Base-by-base conservation (phyloP, 2,797 vertebrate species). In the Acrossocheilus wenchowensis region DNA sequence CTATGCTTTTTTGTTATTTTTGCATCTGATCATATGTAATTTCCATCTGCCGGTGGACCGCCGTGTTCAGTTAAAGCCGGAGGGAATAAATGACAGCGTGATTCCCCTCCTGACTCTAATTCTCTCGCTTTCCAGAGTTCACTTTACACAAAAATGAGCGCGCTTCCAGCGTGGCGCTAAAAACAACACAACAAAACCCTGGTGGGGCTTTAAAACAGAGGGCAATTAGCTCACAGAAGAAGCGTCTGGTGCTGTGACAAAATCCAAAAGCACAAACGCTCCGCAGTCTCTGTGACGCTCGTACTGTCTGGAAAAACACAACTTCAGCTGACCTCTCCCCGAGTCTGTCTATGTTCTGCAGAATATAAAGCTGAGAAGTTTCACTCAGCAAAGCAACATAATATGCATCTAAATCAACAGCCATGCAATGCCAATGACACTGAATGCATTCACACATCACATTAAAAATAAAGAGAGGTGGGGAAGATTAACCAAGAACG, bases 141-240 rank as follows among this genome's bases (percentile, higher is more conserved):
- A 15, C 72, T 52, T 64, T 9, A 15, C 26, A 52, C 34, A 68
- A 62, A 68, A 84, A 68, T 23, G 12, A 74, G 19, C 19, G 2
- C 5, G 48, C 41, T 72, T 43, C 48, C 66, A 71, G 43, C 17
- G 0, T 19, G 6, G 11, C 19, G 21, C 30, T 52, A 73, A 68
- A 77, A 78, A 77, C 43, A 77, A 75, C 72, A 39, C 60, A 77
- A 66, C 72, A 64, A 74, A 75, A 48, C 54, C 21, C 72, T 5
- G 12, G 43, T 2, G 34, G 9, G 60, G 72, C 57, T 66, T 41
- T 41, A 68, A 84, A 45, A 41, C 48, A 41, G 26, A 21, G 14
- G 23, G 14, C 23, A 66, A 84, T 84, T 84, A 68, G n/a, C 3
- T 36, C 7, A 52, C 30, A 62, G 43, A 39, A 64, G 9, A 0